These are phyloP conservation scores for Labia minor DNA, from an alignment of 2,888 invertebrate species.

Conservation along the genomic window DNA sequence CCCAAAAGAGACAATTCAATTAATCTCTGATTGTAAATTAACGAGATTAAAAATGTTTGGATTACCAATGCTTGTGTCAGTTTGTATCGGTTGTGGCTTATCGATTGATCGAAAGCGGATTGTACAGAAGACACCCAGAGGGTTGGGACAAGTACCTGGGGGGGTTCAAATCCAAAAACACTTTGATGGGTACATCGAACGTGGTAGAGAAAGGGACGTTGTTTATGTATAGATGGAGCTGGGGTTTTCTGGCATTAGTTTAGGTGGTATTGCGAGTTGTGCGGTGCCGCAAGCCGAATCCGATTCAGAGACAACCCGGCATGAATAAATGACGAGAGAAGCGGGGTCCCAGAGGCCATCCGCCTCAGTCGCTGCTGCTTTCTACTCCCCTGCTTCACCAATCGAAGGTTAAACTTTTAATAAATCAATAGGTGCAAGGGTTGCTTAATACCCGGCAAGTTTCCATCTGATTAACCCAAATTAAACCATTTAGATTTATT, in stretches of 20 bases:
- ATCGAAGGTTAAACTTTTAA: not conserved
- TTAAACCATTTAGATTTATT: too few relatives aligned
- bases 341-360: not conserved
- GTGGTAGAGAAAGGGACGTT: not conserved
- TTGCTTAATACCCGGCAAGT: too few relatives aligned
- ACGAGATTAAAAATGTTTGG: not conserved
- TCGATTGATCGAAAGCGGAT: not conserved
- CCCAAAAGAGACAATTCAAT: not conserved
- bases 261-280: not conserved
- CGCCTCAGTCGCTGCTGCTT: not conserved
- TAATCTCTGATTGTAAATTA: not conserved
- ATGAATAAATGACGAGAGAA: constrained; percentile 1
- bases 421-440: not conserved
- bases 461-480: too few relatives aligned
- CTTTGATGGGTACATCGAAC: not conserved
- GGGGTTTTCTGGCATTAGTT: not conserved
- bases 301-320: not conserved
- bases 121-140: not conserved
- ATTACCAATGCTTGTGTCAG: not conserved
- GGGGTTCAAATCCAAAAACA: not conserved
- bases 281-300: not conserved
- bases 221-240: not conserved
- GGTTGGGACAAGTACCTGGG: not conserved
- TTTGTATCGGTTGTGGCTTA: not conserved
- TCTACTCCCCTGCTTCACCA: too few relatives aligned